These are phyloP conservation scores for Drosophila bifasciata DNA, from an alignment of 1,140 invertebrate species.

Conservation along the genomic window DNA sequence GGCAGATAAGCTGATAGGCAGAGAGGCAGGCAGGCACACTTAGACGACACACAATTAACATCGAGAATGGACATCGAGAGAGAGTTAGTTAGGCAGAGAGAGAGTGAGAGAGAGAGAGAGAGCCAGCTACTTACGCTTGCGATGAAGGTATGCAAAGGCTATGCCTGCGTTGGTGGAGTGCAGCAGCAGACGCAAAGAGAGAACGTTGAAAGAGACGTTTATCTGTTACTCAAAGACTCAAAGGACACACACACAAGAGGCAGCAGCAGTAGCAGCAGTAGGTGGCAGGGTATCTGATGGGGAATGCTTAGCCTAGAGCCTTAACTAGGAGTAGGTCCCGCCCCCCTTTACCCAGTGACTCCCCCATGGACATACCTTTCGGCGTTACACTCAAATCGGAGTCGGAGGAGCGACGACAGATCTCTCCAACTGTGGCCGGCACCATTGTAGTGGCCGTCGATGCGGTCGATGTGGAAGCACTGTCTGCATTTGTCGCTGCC, in stretches of 20 bases:
- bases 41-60: conserved; percentile 16
- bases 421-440: conserved; percentile 78
- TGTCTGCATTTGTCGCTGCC: conserved; percentile 64
- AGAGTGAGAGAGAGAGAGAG: conserved; percentile 28
- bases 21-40: conserved; percentile 32
- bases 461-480: conserved; percentile 68
- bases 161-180: conserved; percentile 55
- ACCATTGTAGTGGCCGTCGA: conserved; percentile 77
- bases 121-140: conserved; percentile 74
- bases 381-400: conserved; percentile 96
- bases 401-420: conserved; percentile 94
- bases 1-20: conserved; percentile 22
- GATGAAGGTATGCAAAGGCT: conserved; percentile 57
- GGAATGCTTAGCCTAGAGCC: conserved; percentile 19
- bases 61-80: conserved; percentile 19
- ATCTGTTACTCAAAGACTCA: conserved; percentile 17
- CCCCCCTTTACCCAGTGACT: too few species aligned
- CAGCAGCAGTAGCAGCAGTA: conserved; percentile 11
- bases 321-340: conserved; percentile 5
- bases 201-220: conserved; percentile 65
- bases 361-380: conserved; percentile 89
- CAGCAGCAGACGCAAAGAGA: conserved; percentile 72
- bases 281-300: not conserved
- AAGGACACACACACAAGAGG: conserved; percentile 36
- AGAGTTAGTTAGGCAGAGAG: conserved; percentile 25